phyloP scores from a whole-genome alignment of 2,888 invertebrate genomes.

The Cenopis cana region DNA sequence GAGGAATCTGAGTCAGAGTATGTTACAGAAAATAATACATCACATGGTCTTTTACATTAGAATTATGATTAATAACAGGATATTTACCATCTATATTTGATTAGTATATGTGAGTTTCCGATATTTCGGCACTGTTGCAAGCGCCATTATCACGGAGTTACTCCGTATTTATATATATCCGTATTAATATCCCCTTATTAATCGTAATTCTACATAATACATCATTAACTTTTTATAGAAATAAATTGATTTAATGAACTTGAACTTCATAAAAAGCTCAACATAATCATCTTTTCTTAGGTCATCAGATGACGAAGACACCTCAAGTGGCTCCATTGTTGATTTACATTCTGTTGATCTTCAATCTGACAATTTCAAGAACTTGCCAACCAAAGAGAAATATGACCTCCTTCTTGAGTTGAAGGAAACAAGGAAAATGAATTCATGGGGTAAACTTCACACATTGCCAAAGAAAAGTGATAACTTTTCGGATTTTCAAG shows the following conservation, averaged over 20 bases:
- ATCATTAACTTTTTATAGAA: not conserved
- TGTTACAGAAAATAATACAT: constrained; percentile 51
- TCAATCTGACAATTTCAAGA: constrained; percentile 91
- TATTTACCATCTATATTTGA: too few relatives aligned
- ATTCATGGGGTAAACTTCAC: constrained; percentile 93
- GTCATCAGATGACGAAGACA: constrained; percentile 72
- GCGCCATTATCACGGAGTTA: too few relatives aligned
- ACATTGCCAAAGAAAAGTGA: constrained; percentile 92
- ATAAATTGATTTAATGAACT: not conserved
- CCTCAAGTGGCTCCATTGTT: constrained; percentile 71
- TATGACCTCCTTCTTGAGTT: constrained; percentile 96
- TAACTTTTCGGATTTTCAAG: constrained; percentile 87
- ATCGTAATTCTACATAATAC: too few relatives aligned
- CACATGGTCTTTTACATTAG: too few relatives aligned
- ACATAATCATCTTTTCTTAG: constrained; percentile 51
- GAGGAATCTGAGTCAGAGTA: constrained; percentile 80
- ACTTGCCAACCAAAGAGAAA: constrained; percentile 94
- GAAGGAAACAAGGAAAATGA: constrained; percentile 95
- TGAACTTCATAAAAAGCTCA: not conserved
- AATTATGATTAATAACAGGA: too few relatives aligned
- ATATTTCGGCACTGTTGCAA: too few relatives aligned
- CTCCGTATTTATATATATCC: too few relatives aligned
- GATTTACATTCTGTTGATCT: constrained; percentile 93
- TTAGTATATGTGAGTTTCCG: too few relatives aligned
- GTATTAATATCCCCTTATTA: too few relatives aligned